phyloP scores from a whole-genome alignment of 2,888 invertebrate species.

The Dexiosoma caninum region DNA sequence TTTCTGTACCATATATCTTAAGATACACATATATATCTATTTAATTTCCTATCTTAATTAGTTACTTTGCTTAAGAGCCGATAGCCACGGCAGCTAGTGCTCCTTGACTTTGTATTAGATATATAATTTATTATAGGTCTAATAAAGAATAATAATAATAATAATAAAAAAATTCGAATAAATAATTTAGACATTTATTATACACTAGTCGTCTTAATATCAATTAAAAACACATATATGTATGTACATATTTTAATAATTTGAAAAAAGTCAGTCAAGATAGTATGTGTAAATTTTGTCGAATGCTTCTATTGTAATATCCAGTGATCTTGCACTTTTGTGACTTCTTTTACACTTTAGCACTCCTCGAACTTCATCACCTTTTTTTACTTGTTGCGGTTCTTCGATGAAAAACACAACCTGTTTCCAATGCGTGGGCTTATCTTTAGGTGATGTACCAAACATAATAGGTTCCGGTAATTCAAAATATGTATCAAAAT shows the following conservation, averaged over 20 bases:
- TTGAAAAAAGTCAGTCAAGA: slow-evolving; percentile 79
- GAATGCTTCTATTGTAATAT: slow-evolving; percentile 83
- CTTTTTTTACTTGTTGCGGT: slow-evolving; percentile 84
- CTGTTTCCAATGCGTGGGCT: slow-evolving; percentile 90
- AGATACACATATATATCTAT: too few relatives aligned
- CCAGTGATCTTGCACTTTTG: slow-evolving; percentile 86
- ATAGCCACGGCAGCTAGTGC: too few relatives aligned
- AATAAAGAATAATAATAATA: too few relatives aligned
- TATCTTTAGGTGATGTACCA: slow-evolving; percentile 83
- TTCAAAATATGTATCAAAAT: slow-evolving; percentile 93
- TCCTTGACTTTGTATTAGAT: too few relatives aligned
- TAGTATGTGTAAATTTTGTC: slow-evolving; percentile 82
- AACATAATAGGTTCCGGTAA: slow-evolving; percentile 81
- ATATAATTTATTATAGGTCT: too few relatives aligned
- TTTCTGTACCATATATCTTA: too few relatives aligned
- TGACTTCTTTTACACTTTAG: slow-evolving; percentile 86
- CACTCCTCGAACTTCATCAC: slow-evolving; percentile 82
- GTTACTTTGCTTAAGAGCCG: too few relatives aligned
- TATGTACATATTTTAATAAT: not conserved
- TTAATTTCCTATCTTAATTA: too few relatives aligned
- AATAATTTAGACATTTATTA: too few relatives aligned
- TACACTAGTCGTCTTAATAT: too few relatives aligned
- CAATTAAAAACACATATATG: not conserved
- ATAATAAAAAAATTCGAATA: too few relatives aligned
- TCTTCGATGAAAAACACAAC: slow-evolving; percentile 88